phyloP scores from a whole-genome alignment of 2,113 vertebrate genomes.

The Rhadina sibilatrix region DNA sequence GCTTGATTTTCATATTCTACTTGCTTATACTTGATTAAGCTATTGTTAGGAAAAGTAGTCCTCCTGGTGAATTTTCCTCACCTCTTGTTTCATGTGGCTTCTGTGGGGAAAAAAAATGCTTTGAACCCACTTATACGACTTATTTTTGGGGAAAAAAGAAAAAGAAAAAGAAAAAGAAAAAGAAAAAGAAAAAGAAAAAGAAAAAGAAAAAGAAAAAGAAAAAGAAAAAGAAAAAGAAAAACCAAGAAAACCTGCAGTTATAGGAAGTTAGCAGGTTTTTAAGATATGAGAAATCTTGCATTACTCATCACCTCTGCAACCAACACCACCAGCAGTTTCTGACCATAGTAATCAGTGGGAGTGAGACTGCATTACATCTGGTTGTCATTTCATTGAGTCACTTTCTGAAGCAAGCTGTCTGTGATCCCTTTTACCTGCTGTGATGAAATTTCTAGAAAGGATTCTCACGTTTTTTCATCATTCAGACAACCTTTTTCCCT shows the following conservation, averaged over 20 bases:
- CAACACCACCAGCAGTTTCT: background rate
- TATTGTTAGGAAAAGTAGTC: background rate
- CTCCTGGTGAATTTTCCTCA: background rate
- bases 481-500: background rate
- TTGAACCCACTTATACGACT: background rate
- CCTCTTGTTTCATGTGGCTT: background rate
- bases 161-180: rapidly evolving
- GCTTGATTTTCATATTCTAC: background rate
- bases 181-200: rapidly evolving
- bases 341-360: background rate
- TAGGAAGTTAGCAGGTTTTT: background rate
- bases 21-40: background rate
- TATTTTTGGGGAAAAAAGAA: background rate
- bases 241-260: background rate
- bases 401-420: background rate
- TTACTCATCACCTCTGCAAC: background rate
- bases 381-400: background rate
- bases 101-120: background rate
- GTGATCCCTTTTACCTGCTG: background rate
- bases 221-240: rapidly evolving
- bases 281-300: background rate
- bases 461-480: background rate
- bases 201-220: too few species aligned
- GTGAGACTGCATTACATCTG: background rate
- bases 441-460: background rate